Evolutionary conservation across 2,113 vertebrate genomes (phyloP).

Genomic region (Perca schrenkii): DNA sequence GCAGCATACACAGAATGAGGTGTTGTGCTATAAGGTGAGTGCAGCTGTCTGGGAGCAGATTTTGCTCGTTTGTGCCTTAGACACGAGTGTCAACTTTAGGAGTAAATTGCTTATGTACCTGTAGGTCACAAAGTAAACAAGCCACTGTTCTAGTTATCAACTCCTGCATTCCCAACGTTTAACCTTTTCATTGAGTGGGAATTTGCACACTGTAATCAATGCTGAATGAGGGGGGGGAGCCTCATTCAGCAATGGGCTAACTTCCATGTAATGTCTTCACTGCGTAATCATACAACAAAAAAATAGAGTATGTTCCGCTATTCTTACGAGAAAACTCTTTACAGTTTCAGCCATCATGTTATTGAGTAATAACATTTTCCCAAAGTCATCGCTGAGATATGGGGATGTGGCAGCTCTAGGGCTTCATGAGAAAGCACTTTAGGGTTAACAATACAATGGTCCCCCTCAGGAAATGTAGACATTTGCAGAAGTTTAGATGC

Average conservation of each 20-base stretch:
- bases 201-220: background rate
- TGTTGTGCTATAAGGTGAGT: constrained; percentile 12
- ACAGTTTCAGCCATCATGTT: background rate
- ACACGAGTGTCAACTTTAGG: background rate
- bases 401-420: constrained; percentile 10
- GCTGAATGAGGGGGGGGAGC: background rate
- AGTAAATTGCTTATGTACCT: background rate
- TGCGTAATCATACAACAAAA: background rate
- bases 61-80: background rate
- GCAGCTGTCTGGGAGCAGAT: background rate
- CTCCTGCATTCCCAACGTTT: background rate
- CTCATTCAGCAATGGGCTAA: background rate
- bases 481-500: constrained; percentile 21
- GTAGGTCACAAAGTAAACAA: background rate
- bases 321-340: background rate
- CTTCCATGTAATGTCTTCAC: background rate
- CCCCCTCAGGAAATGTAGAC: background rate
- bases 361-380: background rate
- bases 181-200: background rate
- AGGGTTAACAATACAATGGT: constrained; percentile 3
- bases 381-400: constrained; percentile 1
- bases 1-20: constrained; percentile 21
- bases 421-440: background rate
- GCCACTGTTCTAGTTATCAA: background rate
- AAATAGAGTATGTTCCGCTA: background rate